Conservation (phyloP, 2,888 invertebrate species). For the Phanerotoma sp. region DNA sequence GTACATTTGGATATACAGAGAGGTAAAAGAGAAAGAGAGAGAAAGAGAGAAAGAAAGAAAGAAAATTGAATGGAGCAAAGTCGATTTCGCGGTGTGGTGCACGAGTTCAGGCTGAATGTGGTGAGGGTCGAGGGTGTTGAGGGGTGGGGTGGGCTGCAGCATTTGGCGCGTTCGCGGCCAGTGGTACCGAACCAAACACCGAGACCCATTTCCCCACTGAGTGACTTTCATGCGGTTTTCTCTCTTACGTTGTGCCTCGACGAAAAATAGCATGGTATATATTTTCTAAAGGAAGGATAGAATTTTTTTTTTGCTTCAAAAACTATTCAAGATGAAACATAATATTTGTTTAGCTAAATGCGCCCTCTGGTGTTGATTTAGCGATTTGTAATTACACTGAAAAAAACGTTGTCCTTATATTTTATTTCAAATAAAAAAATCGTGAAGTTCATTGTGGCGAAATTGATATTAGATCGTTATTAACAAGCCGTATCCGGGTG, state of each 20-base stretch:
- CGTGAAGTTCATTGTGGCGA: too few relatives aligned
- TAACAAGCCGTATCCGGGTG: too few relatives aligned
- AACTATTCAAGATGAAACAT: not conserved
- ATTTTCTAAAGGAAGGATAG: too few relatives aligned
- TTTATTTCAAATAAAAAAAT: too few relatives aligned
- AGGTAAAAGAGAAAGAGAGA: not conserved
- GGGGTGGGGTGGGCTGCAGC: conserved; percentile 21
- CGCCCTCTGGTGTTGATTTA: not conserved
- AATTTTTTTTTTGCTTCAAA: not conserved
- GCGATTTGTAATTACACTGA: too few relatives aligned
- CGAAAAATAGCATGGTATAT: too few relatives aligned
- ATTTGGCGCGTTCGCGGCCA: conserved; percentile 30
- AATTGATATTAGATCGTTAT: too few relatives aligned
- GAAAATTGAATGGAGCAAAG: conserved; percentile 21
- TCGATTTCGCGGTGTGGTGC: conserved; percentile 17
- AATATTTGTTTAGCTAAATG: not conserved
- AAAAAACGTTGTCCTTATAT: too few relatives aligned
- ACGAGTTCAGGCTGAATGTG: conserved; percentile 10
- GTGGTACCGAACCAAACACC: conserved; percentile 45
- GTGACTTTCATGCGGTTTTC: conserved; percentile 29
- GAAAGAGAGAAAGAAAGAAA: not conserved
- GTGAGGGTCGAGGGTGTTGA: conserved; percentile 2
- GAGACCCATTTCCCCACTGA: conserved; percentile 42
- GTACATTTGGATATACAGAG: conserved; percentile 16
- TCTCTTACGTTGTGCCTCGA: too few relatives aligned